Evolutionary conservation across 2,797 vertebrate species (phyloP).

Genomic region (Diglossa cyanea): DNA sequence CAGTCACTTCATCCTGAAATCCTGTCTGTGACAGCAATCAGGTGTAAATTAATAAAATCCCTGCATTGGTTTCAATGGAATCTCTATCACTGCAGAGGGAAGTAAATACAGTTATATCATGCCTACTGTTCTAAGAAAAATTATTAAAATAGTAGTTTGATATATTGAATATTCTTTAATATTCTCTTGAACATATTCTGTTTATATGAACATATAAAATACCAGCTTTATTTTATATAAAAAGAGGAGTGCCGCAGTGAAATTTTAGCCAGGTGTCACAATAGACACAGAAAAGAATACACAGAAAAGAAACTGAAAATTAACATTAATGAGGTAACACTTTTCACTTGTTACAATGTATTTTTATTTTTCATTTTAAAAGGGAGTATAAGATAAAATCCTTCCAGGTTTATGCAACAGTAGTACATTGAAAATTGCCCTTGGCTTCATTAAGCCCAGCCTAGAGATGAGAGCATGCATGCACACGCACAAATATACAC

Average conservation of each 20-base stretch:
- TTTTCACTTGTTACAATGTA: neutral
- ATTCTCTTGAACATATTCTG: neutral
- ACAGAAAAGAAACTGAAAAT: neutral
- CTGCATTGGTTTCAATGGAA: neutral
- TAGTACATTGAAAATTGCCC: neutral
- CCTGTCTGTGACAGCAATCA: neutral
- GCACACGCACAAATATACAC: neutral
- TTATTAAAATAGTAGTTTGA: neutral
- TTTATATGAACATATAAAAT: neutral
- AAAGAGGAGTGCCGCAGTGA: neutral
- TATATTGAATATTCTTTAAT: neutral
- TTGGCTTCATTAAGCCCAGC: neutral
- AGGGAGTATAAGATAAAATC: neutral
- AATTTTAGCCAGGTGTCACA: neutral
- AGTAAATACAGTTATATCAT: neutral
- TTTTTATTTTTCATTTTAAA: conserved; percentile 25
- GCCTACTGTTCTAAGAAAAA: neutral
- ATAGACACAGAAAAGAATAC: neutral
- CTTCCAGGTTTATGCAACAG: neutral
- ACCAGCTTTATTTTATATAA: neutral
- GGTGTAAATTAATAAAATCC: neutral
- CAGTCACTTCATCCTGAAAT: neutral
- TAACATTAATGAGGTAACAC: neutral
- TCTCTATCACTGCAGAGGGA: neutral
- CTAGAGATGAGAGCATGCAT: neutral